A percentile compares a stretch with the other conserved stretches of the same genome.
Evolutionary conservation across 2,797 vertebrate species (phyloP).

Genomic region (Cyprinella venusta): DNA sequence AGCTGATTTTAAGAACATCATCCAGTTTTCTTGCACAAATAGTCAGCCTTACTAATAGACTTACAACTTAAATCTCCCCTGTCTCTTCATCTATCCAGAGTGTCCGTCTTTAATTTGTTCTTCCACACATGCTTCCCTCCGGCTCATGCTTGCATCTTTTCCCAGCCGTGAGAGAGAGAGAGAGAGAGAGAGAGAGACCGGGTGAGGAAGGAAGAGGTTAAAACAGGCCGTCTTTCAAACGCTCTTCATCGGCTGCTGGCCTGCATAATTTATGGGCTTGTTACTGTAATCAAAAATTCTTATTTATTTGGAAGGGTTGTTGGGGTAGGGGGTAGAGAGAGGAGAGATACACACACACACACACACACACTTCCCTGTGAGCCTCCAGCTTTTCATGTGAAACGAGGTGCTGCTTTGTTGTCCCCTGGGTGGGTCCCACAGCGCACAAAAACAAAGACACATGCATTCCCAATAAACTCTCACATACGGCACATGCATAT

Average conservation of each 20-base stretch:
- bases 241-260: conserved; percentile 68
- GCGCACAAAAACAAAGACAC: conserved; percentile 45
- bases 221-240: conserved; percentile 77
- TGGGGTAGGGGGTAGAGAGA: conserved; percentile 53
- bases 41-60: conserved; percentile 4
- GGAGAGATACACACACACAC: conserved; percentile 45
- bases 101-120: background rate
- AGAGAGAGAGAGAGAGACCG: conserved; percentile 13
- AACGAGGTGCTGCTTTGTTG: conserved; percentile 76
- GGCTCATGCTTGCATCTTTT: conserved; percentile 18
- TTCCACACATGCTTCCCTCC: background rate
- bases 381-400: conserved; percentile 76
- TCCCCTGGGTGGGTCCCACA: conserved; percentile 72
- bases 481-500: conserved; percentile 55
- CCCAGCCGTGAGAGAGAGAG: background rate
- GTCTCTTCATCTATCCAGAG: background rate
- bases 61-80: background rate
- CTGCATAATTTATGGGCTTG: conserved; percentile 80
- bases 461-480: conserved; percentile 55
- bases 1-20: no score
- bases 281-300: conserved; percentile 85
- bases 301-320: conserved; percentile 70
- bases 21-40: no score
- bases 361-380: conserved; percentile 66
- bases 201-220: conserved; percentile 71